Evolutionary conservation across 2,888 invertebrate genomes (phyloP).

Genomic region (Yponomeuta evonymella): DNA sequence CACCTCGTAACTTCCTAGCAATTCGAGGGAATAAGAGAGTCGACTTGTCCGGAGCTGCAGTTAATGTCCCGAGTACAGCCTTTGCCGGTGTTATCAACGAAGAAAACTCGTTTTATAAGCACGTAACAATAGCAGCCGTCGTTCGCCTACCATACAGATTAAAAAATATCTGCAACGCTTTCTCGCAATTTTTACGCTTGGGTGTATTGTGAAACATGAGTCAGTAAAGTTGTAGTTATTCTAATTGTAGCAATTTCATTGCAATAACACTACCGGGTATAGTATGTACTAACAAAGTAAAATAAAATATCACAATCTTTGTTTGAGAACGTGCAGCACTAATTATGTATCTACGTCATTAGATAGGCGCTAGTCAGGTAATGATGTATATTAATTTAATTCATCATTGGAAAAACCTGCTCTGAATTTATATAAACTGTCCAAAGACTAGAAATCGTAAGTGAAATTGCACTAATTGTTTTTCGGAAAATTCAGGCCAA

Average conservation of each 20-base stretch:
- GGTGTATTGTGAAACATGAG: neutral
- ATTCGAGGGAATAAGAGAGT: neutral
- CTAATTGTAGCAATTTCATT: neutral
- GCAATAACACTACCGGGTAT: neutral
- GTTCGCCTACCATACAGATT: conserved; percentile 38
- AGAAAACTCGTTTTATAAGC: conserved; percentile 59
- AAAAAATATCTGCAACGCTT: conserved; percentile 56
- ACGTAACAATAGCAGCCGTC: conserved; percentile 43
- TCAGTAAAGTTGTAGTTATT: neutral
- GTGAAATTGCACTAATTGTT: too few species aligned
- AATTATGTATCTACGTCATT: neutral
- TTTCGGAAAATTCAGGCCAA: too few species aligned
- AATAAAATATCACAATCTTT: too few species aligned
- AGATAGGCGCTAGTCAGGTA: neutral
- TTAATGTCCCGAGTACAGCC: conserved; percentile 52
- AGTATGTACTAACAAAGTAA: too few species aligned
- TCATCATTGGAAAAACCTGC: neutral
- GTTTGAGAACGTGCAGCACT: neutral
- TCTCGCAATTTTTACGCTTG: conserved; percentile 41
- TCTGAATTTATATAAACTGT: neutral
- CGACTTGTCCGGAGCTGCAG: conserved; percentile 29
- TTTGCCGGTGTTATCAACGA: conserved; percentile 56
- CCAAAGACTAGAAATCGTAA: too few species aligned
- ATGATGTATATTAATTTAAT: neutral
- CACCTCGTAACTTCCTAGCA: neutral